Conservation (phyloP, 2,888 invertebrate species). For the Melolontha melolontha region DNA sequence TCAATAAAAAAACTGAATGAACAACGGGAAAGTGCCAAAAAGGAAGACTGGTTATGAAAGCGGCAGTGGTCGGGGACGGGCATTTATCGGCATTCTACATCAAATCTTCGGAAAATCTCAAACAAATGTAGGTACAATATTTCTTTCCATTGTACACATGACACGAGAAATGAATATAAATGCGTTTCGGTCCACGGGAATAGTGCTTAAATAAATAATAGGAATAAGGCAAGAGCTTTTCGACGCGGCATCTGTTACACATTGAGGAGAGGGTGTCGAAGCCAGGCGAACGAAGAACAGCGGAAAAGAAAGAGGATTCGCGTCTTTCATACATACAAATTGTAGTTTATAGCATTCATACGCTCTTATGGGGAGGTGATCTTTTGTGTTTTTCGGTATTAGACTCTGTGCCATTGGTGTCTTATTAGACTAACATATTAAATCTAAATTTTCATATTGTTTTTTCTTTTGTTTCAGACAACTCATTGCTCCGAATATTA, state of each 20-base stretch:
- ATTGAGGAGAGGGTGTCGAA: conserved; percentile 16
- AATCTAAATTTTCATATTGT: conserved; percentile 2
- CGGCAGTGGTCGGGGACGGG: background rate
- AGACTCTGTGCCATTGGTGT: background rate
- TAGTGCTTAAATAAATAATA: conserved; percentile 34
- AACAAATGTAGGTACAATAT: conserved; percentile 27
- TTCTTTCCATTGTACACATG: conserved; percentile 12
- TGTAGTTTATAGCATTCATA: conserved; percentile 31
- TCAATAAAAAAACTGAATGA: no score
- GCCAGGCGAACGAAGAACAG: conserved; percentile 3
- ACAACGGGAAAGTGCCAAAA: no score
- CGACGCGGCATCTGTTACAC: conserved; percentile 31
- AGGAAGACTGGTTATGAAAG: background rate
- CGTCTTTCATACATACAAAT: conserved; percentile 39
- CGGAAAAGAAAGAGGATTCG: conserved; percentile 16
- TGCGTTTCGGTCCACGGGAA: conserved; percentile 22
- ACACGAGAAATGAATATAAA: conserved; percentile 35
- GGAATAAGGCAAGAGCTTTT: background rate
- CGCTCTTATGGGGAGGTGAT: conserved; percentile 13
- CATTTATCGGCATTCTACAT: conserved; percentile 15
- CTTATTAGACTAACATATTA: conserved; percentile 12
- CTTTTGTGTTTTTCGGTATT: conserved; percentile 1
- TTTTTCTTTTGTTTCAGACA: conserved; percentile 75
- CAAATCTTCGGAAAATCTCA: conserved; percentile 24
- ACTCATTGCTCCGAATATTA: conserved; percentile 92